Evolutionary conservation across 30 jellyfish, hydroid and myxozoan species (phyloP), one percentile per base, ranked within the genome.

Genomic region (Catostylus mosaicus): DNA sequence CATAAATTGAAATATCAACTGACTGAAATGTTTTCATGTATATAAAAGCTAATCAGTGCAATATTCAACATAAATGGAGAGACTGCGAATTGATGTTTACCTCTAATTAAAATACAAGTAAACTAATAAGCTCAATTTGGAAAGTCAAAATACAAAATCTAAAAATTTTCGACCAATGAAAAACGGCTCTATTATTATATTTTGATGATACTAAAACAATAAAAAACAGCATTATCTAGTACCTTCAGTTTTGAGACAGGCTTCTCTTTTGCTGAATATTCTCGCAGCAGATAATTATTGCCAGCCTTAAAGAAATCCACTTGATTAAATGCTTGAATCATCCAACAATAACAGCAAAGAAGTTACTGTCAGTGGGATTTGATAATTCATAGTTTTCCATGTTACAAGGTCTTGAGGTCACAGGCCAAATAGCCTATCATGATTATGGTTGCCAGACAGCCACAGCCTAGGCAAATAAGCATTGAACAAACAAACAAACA

Each of bases 231-330:
- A 19, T 30, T 7, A 22, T n/a, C 34, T 32, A 30, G 1, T 68
- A 83, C 97, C 97, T 73, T 35, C 23, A 91, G 48, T 24, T 84
- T 52, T 46, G 89, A 80, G 46, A 92, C 47, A 2, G 67, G 65
- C 67, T 77, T 59, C 72, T 92, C 97, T 56, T 84, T 92, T 47
- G 96, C 66, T 11, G 92, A 67, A 71, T 83, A 92, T 67, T 92
- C 98, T 47, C 96, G 78, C 52, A 92, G 67, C 45, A 92, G 82
- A 76, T 30, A 92, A 46, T 92, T 86, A 22, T 62, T 67, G 26
- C 97, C 96, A 30, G 92, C 95, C 98, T 91, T 12, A 18, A 56
- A 32, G 59, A 47, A 74, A 68, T 65, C 59, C 19, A 50, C n/a
- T n/a, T n/a, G n/a, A n/a, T n/a, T n/a, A n/a, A n/a, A n/a, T n/a